Evolutionary conservation across 2,888 invertebrate species (phyloP).

Genomic region (Eupithecia vulgata): DNA sequence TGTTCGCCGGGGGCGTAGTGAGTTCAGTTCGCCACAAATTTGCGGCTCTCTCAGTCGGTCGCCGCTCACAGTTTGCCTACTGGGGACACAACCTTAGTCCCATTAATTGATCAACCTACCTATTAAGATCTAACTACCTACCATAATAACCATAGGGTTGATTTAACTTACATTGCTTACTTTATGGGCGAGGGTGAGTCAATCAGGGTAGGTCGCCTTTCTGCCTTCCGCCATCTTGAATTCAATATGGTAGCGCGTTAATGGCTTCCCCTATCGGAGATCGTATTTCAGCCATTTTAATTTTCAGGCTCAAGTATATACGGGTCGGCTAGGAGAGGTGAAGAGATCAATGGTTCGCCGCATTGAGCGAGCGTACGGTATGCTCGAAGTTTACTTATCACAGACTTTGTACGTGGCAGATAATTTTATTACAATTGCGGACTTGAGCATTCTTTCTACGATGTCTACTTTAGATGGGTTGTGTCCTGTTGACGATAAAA

Average conservation of each 20-base stretch:
- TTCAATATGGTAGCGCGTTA: neutral
- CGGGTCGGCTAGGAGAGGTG: constrained; percentile 63
- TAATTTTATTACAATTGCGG: constrained; percentile 67
- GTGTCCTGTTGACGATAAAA: constrained; percentile 61
- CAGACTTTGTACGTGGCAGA: constrained; percentile 64
- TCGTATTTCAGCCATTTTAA: neutral
- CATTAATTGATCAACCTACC: neutral
- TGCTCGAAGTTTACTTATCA: constrained; percentile 66
- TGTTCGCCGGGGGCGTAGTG: no score
- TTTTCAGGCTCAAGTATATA: constrained; percentile 67
- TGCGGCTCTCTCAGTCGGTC: no score
- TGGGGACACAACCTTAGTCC: no score
- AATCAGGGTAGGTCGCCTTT: constrained; percentile 1
- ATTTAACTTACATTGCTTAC: neutral
- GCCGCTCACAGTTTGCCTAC: no score
- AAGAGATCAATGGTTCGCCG: constrained; percentile 58
- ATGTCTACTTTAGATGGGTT: constrained; percentile 64
- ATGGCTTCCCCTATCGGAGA: constrained; percentile 4
- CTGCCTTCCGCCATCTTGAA: neutral
- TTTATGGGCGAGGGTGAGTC: neutral
- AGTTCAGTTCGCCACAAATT: no score
- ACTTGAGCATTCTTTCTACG: constrained; percentile 66
- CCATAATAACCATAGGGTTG: neutral
- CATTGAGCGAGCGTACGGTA: constrained; percentile 63
- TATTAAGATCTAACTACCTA: neutral